These are phyloP conservation scores for Ornithorhynchus anatinus DNA, from an alignment of 2,113 vertebrate species.

Conservation along the genomic window DNA sequence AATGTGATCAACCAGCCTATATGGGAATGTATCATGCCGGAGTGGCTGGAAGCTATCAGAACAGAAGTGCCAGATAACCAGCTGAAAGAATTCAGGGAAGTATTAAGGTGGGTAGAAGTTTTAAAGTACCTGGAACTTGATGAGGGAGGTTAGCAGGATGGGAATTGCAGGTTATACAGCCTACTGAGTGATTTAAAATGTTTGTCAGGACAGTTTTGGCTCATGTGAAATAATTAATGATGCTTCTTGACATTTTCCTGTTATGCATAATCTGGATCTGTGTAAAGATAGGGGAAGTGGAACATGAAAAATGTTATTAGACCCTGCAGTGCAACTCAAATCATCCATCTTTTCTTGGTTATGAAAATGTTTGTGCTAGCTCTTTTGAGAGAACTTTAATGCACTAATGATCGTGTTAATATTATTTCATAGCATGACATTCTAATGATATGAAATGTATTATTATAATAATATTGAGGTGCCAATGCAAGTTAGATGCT, in stretches of 20 bases:
- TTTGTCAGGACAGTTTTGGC: constrained; percentile 17
- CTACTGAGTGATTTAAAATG: background rate
- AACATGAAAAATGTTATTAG: constrained; percentile 9
- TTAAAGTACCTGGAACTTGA: background rate
- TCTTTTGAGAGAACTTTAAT: background rate
- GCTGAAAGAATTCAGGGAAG: constrained; percentile 96
- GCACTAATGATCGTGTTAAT: background rate
- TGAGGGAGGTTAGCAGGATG: background rate
- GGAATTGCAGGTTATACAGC: background rate
- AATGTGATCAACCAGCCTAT: constrained; percentile 95
- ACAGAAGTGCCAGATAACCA: constrained; percentile 94
- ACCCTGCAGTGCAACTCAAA: background rate
- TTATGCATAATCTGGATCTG: background rate
- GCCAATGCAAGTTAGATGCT: background rate
- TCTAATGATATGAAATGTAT: background rate
- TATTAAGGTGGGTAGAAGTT: constrained; percentile 84
- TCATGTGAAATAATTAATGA: background rate
- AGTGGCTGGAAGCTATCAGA: constrained; percentile 95
- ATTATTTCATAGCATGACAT: background rate
- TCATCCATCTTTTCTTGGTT: background rate
- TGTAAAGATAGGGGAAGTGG: background rate
- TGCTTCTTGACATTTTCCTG: background rate
- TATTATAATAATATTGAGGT: background rate
- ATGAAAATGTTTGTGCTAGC: background rate
- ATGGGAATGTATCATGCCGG: constrained; percentile 98